A percentile compares a stretch with the other conserved stretches of the same genome.
These are phyloP conservation scores for Porites australiensis DNA, from an alignment of 64 coral and sea anemone genomes.

Conservation along the genomic window DNA sequence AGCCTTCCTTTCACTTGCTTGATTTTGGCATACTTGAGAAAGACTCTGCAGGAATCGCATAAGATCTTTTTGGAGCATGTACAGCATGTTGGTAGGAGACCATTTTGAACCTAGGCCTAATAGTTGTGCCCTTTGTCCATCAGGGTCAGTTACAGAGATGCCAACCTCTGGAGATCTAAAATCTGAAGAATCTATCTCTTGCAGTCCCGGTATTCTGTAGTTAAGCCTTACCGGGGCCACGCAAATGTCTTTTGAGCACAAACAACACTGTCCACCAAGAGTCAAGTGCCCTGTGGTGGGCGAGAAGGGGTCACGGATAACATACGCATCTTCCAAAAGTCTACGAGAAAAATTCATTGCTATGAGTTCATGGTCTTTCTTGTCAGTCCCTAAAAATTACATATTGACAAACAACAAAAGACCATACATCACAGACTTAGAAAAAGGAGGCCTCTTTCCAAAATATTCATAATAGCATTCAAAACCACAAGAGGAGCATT, in stretches of 20 bases:
- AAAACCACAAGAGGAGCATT: conserved; percentile 84
- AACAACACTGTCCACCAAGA: conserved; percentile 76
- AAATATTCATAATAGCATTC: conserved; percentile 83
- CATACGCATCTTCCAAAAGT: conserved; percentile 87
- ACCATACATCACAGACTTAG: conserved; percentile 85
- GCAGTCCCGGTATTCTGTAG: too few relatives aligned
- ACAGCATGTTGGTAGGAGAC: too few relatives aligned
- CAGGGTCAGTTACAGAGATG: too few relatives aligned
- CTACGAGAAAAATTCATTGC: conserved; percentile 3
- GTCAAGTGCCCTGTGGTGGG: conserved; percentile 61
- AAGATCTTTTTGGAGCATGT: too few relatives aligned
- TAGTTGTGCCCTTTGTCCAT: not conserved
- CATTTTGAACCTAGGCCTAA: not conserved
- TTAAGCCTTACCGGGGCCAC: conserved; percentile 65
- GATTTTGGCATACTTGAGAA: too few relatives aligned
- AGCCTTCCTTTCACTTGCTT: too few relatives aligned
- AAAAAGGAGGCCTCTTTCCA: conserved; percentile 93
- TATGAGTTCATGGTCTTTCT: not conserved
- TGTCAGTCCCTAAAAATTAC: not conserved
- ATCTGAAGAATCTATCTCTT: too few relatives aligned
- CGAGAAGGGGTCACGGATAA: conserved; percentile 94
- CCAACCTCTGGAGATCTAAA: too few relatives aligned
- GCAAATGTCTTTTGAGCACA: conserved; percentile 79
- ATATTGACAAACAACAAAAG: not conserved
- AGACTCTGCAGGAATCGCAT: too few relatives aligned